phyloP scores from a whole-genome alignment of 2,888 invertebrate genomes.

The Sinodicranocentrus sp. region DNA sequence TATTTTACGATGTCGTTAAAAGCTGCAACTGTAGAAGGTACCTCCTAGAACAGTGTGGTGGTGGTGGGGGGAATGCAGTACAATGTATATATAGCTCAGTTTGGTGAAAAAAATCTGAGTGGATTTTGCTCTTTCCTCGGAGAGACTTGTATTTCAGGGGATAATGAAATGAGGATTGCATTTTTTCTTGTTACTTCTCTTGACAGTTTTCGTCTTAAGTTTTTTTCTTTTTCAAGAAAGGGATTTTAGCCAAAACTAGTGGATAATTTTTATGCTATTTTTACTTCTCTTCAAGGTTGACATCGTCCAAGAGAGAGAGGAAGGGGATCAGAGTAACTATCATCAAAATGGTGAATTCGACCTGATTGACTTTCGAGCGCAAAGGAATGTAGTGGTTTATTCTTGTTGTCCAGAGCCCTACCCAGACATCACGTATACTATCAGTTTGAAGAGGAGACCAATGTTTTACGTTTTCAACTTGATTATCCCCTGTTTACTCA shows the following conservation, averaged over 20 bases:
- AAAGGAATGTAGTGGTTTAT: slow-evolving; percentile 86
- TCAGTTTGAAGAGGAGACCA: slow-evolving; percentile 86
- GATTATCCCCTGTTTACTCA: slow-evolving; percentile 90
- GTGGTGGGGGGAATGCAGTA: no score
- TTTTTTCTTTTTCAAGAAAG: no score
- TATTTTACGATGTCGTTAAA: slow-evolving; percentile 12
- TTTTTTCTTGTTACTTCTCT: no score
- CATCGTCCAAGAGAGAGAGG: slow-evolving; percentile 86
- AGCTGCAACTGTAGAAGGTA: neutral
- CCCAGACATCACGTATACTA: slow-evolving; percentile 90
- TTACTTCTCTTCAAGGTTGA: no score
- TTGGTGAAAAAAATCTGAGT: no score
- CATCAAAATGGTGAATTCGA: slow-evolving; percentile 95
- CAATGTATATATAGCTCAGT: no score
- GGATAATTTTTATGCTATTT: no score
- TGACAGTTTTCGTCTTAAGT: no score
- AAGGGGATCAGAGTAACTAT: slow-evolving; percentile 92
- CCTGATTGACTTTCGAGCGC: slow-evolving; percentile 83
- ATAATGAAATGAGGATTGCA: no score
- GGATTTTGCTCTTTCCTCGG: no score
- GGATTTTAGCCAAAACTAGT: no score
- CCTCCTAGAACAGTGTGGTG: neutral
- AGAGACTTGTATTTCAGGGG: no score
- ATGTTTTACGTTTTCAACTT: slow-evolving; percentile 93
- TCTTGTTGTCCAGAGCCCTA: slow-evolving; percentile 81